phyloP scores from a whole-genome alignment of 2,113 vertebrate species.

The Oncorhynchus clarkii region DNA sequence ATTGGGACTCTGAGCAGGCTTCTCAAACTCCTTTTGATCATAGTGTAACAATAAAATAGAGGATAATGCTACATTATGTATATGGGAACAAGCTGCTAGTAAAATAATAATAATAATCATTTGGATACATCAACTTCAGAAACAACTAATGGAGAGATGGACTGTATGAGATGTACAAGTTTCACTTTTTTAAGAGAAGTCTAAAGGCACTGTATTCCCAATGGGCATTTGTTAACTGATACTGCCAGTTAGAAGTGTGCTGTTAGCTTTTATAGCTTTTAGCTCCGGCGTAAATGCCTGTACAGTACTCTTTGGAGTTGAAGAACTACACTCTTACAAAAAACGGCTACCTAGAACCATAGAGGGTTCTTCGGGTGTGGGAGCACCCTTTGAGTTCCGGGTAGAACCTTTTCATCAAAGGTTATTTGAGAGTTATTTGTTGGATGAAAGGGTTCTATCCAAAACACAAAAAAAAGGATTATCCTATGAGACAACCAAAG shows the following conservation, averaged over 20 bases:
- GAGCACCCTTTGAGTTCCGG: too few species aligned
- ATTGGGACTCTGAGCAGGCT: conserved; percentile 66
- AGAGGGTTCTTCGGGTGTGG: too few species aligned
- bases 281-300: conserved; percentile 37
- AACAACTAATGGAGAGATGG: conserved; percentile 66
- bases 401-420: not conserved
- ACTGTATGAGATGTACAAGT: conserved; percentile 50
- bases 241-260: conserved; percentile 43
- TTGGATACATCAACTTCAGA: conserved; percentile 72
- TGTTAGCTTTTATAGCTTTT: conserved; percentile 31
- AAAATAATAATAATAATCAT: conserved; percentile 56
- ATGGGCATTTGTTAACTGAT: conserved; percentile 43
- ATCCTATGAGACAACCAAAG: too few species aligned
- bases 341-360: too few species aligned
- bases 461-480: too few species aligned
- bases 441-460: conserved; percentile 38
- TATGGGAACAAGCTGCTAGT: conserved; percentile 63
- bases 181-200: conserved; percentile 48
- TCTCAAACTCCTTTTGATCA: conserved; percentile 71
- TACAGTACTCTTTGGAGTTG: conserved; percentile 18
- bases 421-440: too few species aligned
- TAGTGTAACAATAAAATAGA: conserved; percentile 29
- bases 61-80: conserved; percentile 39
- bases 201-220: conserved; percentile 52
- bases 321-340: not conserved